A percentile compares a stretch with the other conserved stretches of the same genome.
Evolutionary conservation across 2,797 vertebrate genomes (phyloP).

Genomic region (Galaxias olidus): DNA sequence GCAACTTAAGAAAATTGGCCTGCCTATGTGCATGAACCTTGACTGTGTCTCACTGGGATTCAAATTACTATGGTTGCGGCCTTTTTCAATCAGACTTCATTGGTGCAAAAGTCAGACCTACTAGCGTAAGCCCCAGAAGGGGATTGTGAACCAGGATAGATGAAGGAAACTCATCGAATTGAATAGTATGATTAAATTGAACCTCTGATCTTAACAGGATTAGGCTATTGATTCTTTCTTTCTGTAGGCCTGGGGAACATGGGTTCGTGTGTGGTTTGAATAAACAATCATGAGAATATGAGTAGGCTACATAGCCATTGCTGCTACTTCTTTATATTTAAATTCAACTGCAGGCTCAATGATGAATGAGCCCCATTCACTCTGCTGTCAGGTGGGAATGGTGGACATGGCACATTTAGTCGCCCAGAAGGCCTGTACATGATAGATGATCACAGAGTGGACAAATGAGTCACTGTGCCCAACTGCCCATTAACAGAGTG

Average conservation of each 20-base stretch:
- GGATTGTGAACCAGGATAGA: background rate
- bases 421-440: conserved; percentile 25
- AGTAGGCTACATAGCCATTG: conserved; percentile 25
- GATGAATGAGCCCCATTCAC: conserved; percentile 41
- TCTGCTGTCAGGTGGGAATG: conserved; percentile 20
- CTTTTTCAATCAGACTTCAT: conserved; percentile 22
- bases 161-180: background rate
- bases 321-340: conserved; percentile 38
- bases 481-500: conserved; percentile 66
- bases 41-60: conserved; percentile 43
- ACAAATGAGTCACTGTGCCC: conserved; percentile 62
- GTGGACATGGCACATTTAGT: conserved; percentile 51
- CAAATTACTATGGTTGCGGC: conserved; percentile 69
- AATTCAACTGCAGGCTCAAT: conserved; percentile 13
- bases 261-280: background rate
- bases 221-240: background rate
- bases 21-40: conserved; percentile 67
- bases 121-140: conserved; percentile 2
- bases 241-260: background rate
- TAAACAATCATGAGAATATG: background rate
- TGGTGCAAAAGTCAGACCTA: conserved; percentile 9
- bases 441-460: conserved; percentile 60
- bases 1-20: conserved; percentile 68
- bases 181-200: background rate
- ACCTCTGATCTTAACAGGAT: background rate